Conservation (phyloP, 2,113 vertebrate genomes). For the Chaetodon trifascialis region DNA sequence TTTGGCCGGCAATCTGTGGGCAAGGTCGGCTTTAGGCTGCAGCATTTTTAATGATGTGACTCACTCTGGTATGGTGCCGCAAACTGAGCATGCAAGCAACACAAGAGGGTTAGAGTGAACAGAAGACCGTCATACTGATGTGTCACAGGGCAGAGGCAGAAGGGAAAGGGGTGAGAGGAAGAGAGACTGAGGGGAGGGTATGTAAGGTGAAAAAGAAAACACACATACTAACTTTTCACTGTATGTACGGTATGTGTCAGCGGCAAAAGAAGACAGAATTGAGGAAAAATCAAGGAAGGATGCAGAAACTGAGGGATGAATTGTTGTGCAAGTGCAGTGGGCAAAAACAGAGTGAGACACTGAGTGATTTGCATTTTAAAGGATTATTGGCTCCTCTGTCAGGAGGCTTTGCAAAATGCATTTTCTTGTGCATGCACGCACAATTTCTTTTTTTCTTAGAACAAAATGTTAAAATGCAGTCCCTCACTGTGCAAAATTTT, state of each 20-base stretch:
- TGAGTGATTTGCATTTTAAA: conserved; percentile 57
- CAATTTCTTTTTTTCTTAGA: background rate
- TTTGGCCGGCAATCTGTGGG: conserved; percentile 48
- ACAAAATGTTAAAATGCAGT: conserved; percentile 37
- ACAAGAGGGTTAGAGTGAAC: conserved; percentile 37
- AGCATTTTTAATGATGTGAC: conserved; percentile 74
- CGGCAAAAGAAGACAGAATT: background rate
- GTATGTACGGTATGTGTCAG: background rate
- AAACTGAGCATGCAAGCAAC: conserved; percentile 46
- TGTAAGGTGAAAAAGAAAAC: background rate
- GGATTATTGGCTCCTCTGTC: conserved; percentile 40
- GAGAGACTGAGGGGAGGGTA: conserved; percentile 4
- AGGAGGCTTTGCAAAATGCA: conserved; percentile 21
- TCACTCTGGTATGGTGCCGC: conserved; percentile 70
- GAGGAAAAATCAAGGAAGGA: background rate
- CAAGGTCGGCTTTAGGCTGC: conserved; percentile 66
- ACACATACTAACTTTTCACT: conserved; percentile 3
- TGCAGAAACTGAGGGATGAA: background rate
- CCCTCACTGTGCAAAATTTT: conserved; percentile 16
- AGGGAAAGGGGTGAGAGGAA: background rate
- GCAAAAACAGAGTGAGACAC: conserved; percentile 5
- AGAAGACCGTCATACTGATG: conserved; percentile 37
- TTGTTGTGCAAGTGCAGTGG: background rate
- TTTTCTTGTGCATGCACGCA: conserved; percentile 6
- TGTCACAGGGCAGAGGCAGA: conserved; percentile 47